Base-by-base conservation (phyloP, 92 coral and sea anemone genomes). In the Zoanthus gigantus region DNA sequence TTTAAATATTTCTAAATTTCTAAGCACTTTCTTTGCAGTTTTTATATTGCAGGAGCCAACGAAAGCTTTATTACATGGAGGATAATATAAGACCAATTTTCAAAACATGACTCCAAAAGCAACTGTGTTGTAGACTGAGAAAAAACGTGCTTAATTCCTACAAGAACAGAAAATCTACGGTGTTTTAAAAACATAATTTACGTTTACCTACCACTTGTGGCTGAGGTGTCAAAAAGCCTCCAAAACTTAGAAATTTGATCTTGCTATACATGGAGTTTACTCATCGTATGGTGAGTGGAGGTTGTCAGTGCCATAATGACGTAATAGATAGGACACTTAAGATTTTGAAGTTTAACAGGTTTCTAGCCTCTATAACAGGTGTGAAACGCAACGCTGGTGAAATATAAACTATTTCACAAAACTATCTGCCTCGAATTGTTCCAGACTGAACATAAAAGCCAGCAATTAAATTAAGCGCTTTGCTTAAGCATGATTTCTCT, bases 281-380 rank as follows among this genome's bases (percentile, higher is more conserved):
- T 81, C 54, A 37, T 69, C 57, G 56, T 47, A 65, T 31, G 7
- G 50, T 81, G 75, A 81, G 31, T 37, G 65, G 65, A 44, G 75
- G 12, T 10, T 23, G 0, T 42, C 17, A 56, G 46, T 79, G 73
- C 37, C 66, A 65, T 34, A 2, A 81, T 81, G 85, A 81, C 85
- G 76, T 81, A 66, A 81, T 81, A 81, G 31, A n/a, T 34, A 2
- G 34, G 42, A 34, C 82, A 37, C 15, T 50, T 57, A 9, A 7
- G 54, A 2, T 37, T 37, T 37, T 37, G 42, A 37, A 37, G 42
- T 37, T 37, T 37, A 37, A 77, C 74, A 65, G 85, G 85, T 79
- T 80, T 80, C 30, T 17, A 28, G 9, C 5, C 23, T 6, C 61
- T 37, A 23, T 23, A 67, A 66, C 85, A 81, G 85, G 85, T 81